Conservation (phyloP, 2,888 invertebrate genomes). For the Geotrupes spiniger region DNA sequence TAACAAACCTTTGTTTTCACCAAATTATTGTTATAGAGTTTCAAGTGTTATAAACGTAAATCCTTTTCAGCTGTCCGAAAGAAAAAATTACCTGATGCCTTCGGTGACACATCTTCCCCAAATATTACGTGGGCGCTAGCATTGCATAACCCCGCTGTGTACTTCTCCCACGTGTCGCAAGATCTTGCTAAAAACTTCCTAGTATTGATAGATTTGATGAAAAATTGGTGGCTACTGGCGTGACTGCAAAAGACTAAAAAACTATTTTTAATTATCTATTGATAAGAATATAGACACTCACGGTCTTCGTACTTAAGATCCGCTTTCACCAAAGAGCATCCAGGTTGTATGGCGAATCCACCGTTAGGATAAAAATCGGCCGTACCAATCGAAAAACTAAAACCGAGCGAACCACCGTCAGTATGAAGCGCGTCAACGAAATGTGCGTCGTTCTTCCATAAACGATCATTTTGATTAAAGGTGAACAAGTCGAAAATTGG, state of each 20-base stretch:
- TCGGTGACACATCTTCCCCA: conserved; percentile 12
- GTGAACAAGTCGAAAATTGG: conserved; percentile 49
- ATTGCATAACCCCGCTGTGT: conserved; percentile 26
- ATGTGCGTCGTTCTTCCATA: conserved; percentile 55
- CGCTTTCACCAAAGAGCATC: conserved; percentile 41
- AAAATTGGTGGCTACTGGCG: conserved; percentile 30
- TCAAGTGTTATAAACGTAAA: background rate
- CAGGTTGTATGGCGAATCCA: conserved; percentile 55
- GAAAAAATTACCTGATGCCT: background rate
- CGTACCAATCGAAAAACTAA: conserved; percentile 48
- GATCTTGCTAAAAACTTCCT: conserved; percentile 23
- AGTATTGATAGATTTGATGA: conserved; percentile 30
- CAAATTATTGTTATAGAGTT: background rate
- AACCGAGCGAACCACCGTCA: conserved; percentile 55
- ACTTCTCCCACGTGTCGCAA: conserved; percentile 31
- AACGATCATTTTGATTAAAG: conserved; percentile 47
- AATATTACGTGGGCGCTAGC: conserved; percentile 25
- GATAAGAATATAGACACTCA: conserved; percentile 23
- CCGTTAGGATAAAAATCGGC: conserved; percentile 60
- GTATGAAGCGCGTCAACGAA: conserved; percentile 64
- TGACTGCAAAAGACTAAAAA: conserved; percentile 36
- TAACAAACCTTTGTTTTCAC: too few relatives aligned
- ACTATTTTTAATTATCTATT: background rate
- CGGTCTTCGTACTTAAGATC: conserved; percentile 34
- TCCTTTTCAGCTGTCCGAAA: background rate